A percentile compares a stretch with the other conserved stretches of the same genome.
These are phyloP conservation scores for Portevinia maculata DNA, from an alignment of 2,888 invertebrate genomes.

Conservation along the genomic window DNA sequence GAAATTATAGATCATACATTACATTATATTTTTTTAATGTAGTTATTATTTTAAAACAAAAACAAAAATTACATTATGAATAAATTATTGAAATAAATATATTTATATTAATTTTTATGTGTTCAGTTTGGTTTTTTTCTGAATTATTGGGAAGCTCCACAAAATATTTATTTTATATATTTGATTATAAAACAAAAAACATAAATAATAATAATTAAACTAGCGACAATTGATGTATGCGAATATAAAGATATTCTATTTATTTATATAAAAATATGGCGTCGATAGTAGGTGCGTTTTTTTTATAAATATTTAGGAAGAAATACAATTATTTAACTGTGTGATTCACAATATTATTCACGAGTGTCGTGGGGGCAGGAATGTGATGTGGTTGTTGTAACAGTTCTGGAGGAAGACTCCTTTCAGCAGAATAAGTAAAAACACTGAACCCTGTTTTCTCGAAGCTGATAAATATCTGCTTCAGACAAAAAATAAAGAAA, in stretches of 20 bases:
- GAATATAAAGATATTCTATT: conserved; percentile 7
- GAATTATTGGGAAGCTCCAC: conserved; percentile 41
- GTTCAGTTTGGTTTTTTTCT: conserved; percentile 50
- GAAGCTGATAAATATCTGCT: no score
- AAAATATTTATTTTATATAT: conserved; percentile 18
- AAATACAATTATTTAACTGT: conserved; percentile 17
- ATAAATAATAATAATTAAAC: conserved; percentile 23
- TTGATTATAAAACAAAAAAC: conserved; percentile 18
- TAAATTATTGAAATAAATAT: conserved; percentile 71
- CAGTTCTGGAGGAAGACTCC: no score
- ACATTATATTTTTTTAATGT: conserved; percentile 5
- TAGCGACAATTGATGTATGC: conserved; percentile 34
- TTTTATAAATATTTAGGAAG: conserved; percentile 19
- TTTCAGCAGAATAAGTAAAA: no score
- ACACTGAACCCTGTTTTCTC: no score
- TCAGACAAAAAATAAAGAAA: no score
- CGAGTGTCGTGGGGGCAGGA: conserved; percentile 9
- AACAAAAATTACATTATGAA: conserved; percentile 41
- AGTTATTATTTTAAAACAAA: conserved; percentile 26
- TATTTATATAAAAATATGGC: conserved; percentile 50
- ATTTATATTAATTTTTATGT: conserved; percentile 53
- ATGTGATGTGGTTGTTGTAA: conserved; percentile 8
- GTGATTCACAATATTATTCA: conserved; percentile 6
- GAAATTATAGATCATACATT: conserved; percentile 47
- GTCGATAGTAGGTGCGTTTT: conserved; percentile 34